Percentiles rank a stretch among this genome's conserved stretches.
Conservation (phyloP, 2,797 vertebrate species). For the Intellagama lesueurii region DNA sequence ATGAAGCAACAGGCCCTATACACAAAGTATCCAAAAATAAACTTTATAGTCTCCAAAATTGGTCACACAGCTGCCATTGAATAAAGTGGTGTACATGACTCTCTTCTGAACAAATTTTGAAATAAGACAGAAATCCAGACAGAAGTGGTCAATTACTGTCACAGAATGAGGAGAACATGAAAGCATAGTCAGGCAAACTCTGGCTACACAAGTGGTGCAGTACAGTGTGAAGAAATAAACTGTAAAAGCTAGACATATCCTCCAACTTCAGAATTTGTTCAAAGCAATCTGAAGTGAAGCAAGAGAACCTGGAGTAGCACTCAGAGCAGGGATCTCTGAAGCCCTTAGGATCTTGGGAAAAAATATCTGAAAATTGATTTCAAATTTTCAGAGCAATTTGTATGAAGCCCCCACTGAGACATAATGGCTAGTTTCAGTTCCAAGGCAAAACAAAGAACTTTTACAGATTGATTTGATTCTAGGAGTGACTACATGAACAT, state of each 20-base stretch:
- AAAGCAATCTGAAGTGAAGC: too few species aligned
- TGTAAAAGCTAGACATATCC: background rate
- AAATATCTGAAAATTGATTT: too few species aligned
- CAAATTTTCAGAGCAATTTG: too few species aligned
- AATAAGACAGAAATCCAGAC: background rate
- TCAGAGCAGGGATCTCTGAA: too few species aligned
- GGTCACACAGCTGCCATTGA: background rate
- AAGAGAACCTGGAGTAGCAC: too few species aligned
- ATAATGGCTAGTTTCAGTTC: too few species aligned
- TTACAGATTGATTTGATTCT: too few species aligned
- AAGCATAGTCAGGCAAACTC: background rate
- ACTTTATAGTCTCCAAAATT: background rate
- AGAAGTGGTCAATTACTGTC: background rate
- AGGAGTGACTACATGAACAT: too few species aligned
- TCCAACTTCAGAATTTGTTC: too few species aligned
- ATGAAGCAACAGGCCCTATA: conserved; percentile 53
- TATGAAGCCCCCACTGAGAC: too few species aligned
- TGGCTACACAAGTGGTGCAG: background rate
- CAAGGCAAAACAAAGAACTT: too few species aligned
- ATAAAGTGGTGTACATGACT: conserved; percentile 9
- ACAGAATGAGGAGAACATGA: background rate
- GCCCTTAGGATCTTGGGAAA: background rate
- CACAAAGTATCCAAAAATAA: conserved; percentile 42
- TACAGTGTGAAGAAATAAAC: background rate
- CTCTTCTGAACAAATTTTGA: background rate